A percentile compares a stretch with the other conserved stretches of the same genome.
Evolutionary conservation across 2,113 vertebrate species (phyloP).

Genomic region (Barbus barbus): DNA sequence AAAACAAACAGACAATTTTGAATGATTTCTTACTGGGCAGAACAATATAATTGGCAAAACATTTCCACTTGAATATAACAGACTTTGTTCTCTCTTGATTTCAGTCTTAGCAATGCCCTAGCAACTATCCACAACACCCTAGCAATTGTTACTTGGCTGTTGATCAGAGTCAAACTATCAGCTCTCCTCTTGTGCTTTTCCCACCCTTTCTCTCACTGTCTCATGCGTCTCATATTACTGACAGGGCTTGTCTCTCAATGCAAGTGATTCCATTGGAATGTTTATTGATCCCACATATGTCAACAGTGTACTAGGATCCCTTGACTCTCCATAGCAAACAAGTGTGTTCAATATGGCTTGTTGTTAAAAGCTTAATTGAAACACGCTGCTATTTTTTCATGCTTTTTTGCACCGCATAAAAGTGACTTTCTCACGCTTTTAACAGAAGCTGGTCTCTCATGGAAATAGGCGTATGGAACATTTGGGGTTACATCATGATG

Average conservation of each 20-base stretch:
- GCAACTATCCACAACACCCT: not conserved
- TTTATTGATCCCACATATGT: conserved; percentile 64
- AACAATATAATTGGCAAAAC: not conserved
- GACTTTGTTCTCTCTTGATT: not conserved
- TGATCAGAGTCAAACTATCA: not conserved
- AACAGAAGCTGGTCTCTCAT: conserved; percentile 42
- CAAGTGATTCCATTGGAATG: conserved; percentile 36
- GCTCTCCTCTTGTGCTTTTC: conserved; percentile 1
- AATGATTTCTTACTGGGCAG: not conserved
- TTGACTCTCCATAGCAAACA: conserved; percentile 59
- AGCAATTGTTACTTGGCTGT: not conserved
- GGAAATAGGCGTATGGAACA: conserved; percentile 30
- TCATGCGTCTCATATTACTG: conserved; percentile 2
- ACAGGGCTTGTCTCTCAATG: conserved; percentile 12
- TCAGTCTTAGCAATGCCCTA: not conserved
- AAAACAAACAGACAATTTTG: not conserved
- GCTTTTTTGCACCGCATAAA: conserved; percentile 36
- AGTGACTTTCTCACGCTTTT: conserved; percentile 53
- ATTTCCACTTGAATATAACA: not conserved
- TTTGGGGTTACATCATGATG: conserved; percentile 42
- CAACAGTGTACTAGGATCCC: conserved; percentile 54
- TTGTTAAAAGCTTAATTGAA: conserved; percentile 64
- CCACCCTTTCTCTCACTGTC: not conserved
- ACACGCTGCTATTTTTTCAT: conserved; percentile 51
- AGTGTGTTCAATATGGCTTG: conserved; percentile 61